Conservation (phyloP, 2,797 vertebrate species). For the Protonibea diacanthus region DNA sequence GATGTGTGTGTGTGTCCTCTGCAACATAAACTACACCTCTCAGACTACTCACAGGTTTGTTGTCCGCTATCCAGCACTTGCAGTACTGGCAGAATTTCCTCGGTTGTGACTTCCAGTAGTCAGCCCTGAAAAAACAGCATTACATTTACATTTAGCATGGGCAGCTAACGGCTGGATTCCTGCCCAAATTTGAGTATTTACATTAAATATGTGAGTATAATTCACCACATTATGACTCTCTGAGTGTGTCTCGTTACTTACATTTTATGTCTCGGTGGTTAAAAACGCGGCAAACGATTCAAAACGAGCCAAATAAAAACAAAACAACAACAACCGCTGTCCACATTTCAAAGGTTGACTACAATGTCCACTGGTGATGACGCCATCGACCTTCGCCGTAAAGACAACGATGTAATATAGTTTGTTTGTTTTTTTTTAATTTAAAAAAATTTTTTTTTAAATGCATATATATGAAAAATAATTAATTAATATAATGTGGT, state of each 20-base stretch:
- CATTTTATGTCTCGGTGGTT: neutral
- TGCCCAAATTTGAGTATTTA: neutral
- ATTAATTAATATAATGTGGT: no score
- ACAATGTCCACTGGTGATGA: conserved; percentile 67
- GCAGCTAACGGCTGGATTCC: conserved; percentile 51
- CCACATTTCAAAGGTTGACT: conserved; percentile 63
- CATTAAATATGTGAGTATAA: rapidly evolving
- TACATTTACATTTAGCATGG: conserved; percentile 13
- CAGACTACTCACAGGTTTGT: conserved; percentile 91
- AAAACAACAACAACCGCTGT: conserved; percentile 3
- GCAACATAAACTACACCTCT: neutral
- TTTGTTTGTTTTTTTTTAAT: no score
- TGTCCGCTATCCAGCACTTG: conserved; percentile 99
- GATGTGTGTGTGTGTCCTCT: neutral
- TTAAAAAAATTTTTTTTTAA: no score
- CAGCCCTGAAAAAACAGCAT: conserved; percentile 86
- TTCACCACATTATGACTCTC: no score
- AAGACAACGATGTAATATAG: neutral
- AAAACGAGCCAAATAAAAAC: neutral
- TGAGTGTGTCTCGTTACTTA: rapidly evolving
- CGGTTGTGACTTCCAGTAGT: conserved; percentile 99
- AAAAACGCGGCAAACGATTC: neutral
- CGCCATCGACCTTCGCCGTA: conserved; percentile 34
- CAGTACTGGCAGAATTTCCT: conserved; percentile 99
- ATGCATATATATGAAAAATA: no score